phyloP scores from a whole-genome alignment of 2,888 invertebrate species.

The Epirrhoe alternata region DNA sequence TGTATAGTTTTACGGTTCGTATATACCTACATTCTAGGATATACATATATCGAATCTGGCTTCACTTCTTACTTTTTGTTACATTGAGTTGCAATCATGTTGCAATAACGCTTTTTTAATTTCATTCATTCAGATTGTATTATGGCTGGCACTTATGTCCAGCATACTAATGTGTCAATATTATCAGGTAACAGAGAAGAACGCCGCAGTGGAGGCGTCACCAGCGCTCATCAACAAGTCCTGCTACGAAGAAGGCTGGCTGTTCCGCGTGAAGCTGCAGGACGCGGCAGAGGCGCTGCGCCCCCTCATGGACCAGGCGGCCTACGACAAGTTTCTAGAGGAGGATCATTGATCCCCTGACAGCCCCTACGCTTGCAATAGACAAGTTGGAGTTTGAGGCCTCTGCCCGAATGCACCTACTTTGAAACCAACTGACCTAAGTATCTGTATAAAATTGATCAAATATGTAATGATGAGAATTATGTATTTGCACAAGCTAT shows the following conservation, averaged over 20 bases:
- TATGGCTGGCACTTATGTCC: neutral
- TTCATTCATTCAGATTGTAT: too few relatives aligned
- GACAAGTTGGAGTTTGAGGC: neutral
- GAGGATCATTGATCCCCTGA: constrained; percentile 57
- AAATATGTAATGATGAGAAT: too few relatives aligned
- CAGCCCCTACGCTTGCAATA: neutral
- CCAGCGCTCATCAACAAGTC: constrained; percentile 93
- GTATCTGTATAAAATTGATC: too few relatives aligned
- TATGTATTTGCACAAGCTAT: too few relatives aligned
- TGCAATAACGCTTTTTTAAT: too few relatives aligned
- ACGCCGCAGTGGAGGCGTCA: constrained; percentile 88
- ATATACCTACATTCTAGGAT: too few relatives aligned
- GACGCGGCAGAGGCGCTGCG: constrained; percentile 89
- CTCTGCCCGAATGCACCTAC: neutral
- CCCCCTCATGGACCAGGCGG: constrained; percentile 89
- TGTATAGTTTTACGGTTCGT: too few relatives aligned
- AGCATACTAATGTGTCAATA: neutral
- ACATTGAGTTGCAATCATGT: too few relatives aligned
- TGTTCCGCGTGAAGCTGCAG: constrained; percentile 90
- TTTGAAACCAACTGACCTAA: neutral
- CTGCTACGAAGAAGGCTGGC: constrained; percentile 94
- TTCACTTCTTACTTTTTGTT: too few relatives aligned
- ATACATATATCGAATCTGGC: too few relatives aligned
- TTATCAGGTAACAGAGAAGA: constrained; percentile 88
- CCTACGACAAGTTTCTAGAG: constrained; percentile 87